These are phyloP conservation scores for Sternarchorhynchus goeldii DNA, from an alignment of 2,797 vertebrate genomes.

Conservation along the genomic window DNA sequence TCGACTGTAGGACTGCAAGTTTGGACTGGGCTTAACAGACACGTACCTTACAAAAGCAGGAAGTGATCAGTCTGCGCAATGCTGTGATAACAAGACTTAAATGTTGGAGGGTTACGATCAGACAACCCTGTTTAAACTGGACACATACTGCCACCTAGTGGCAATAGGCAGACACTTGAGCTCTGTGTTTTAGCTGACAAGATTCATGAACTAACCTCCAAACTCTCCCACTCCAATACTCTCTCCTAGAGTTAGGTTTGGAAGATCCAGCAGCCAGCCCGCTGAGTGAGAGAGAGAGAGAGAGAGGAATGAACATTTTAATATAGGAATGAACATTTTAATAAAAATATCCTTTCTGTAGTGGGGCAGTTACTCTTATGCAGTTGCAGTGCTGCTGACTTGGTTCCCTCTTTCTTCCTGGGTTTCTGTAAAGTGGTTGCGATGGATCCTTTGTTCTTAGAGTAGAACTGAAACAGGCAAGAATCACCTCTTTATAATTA, in stretches of 20 bases:
- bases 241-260: constrained; percentile 78
- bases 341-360: neutral
- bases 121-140: neutral
- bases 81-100: no score
- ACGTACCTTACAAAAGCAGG: no score
- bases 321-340: neutral
- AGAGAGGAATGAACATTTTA: no score
- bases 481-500: neutral
- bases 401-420: constrained; percentile 83
- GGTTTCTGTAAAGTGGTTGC: constrained; percentile 85
- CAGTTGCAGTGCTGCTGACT: constrained; percentile 84
- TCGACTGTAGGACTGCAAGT: no score
- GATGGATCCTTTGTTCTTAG: constrained; percentile 82
- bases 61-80: no score
- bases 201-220: constrained; percentile 76
- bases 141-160: constrained; percentile 18
- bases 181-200: neutral
- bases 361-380: constrained; percentile 78
- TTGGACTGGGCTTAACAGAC: no score
- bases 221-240: constrained; percentile 89
- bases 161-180: neutral
- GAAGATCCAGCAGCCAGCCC: constrained; percentile 87
- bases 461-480: constrained; percentile 80
- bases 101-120: no score
- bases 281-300: constrained; percentile 65